phyloP scores from a whole-genome alignment of 1,140 invertebrate species.

The Zaprionus camerounensis region DNA sequence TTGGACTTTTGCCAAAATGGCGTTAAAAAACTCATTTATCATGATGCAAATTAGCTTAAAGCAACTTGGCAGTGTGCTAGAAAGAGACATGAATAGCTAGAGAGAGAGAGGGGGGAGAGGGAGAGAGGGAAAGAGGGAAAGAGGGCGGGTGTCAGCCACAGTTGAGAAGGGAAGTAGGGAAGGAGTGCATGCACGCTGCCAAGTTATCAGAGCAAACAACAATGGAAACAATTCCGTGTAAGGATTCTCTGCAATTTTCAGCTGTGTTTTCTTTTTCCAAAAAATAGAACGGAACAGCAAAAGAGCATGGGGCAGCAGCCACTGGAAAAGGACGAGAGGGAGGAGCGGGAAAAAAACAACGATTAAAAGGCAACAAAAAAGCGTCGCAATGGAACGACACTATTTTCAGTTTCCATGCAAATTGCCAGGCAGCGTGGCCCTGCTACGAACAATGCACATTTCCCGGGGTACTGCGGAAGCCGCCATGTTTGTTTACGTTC shows the following conservation, averaged over 20 bases:
- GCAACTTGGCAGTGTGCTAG: constrained; percentile 8
- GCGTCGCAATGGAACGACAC: constrained; percentile 26
- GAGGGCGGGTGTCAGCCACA: background rate
- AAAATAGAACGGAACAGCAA: constrained; percentile 29
- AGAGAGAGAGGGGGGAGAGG: background rate
- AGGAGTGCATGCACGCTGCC: constrained; percentile 8
- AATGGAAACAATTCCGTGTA: constrained; percentile 36
- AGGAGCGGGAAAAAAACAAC: constrained; percentile 3
- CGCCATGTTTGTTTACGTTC: constrained; percentile 45
- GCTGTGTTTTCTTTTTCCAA: constrained; percentile 10
- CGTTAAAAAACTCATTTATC: constrained; percentile 38
- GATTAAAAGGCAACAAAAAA: constrained; percentile 25
- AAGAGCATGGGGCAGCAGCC: background rate
- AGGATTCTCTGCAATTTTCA: constrained; percentile 35
- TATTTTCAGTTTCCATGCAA: constrained; percentile 43
- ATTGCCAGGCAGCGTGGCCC: constrained; percentile 23
- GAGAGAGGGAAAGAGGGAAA: no score
- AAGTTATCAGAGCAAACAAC: constrained; percentile 42
- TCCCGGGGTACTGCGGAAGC: constrained; percentile 20
- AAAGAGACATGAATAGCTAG: background rate
- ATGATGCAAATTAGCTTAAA: constrained; percentile 44
- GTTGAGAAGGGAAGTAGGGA: background rate
- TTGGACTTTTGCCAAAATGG: constrained; percentile 27
- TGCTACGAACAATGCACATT: constrained; percentile 29
- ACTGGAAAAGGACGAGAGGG: no score